These are phyloP conservation scores for Trogon melanurus DNA, from an alignment of 2,113 vertebrate species.

Conservation along the genomic window DNA sequence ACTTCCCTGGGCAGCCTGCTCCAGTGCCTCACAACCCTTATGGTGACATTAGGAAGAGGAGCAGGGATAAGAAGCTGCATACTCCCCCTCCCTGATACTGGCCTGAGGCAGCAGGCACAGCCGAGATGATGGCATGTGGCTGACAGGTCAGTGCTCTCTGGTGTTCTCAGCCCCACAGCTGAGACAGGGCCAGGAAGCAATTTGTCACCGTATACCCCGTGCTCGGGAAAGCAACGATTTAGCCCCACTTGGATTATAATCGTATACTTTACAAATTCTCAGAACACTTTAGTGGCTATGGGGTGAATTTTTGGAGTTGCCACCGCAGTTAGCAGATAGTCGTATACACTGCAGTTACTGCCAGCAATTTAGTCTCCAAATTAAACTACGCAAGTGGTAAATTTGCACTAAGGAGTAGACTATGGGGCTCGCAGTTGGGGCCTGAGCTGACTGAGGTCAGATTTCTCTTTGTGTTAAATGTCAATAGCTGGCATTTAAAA, in stretches of 20 bases:
- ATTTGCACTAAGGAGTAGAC: slow-evolving; percentile 68
- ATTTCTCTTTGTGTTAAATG: slow-evolving; percentile 79
- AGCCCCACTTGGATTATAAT: background rate
- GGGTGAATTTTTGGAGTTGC: slow-evolving; percentile 15
- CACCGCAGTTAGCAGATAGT: background rate
- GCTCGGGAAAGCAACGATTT: background rate
- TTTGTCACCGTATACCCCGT: background rate
- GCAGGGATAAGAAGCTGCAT: background rate
- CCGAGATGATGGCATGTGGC: background rate
- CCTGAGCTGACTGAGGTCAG: slow-evolving; percentile 75
- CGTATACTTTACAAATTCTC: slow-evolving; percentile 22
- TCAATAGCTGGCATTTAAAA: slow-evolving; percentile 81
- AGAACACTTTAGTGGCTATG: background rate
- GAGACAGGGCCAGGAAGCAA: background rate
- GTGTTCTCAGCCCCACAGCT: background rate
- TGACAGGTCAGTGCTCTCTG: background rate
- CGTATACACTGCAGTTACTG: slow-evolving; percentile 39
- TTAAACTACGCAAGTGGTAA: slow-evolving; percentile 67
- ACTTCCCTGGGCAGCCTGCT: too few species aligned
- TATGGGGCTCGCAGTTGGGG: slow-evolving; percentile 66
- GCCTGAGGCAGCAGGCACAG: background rate
- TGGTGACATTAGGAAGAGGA: background rate
- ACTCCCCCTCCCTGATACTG: fast-evolving
- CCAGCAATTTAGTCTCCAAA: slow-evolving; percentile 56
- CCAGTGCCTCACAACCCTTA: too few species aligned